Evolutionary conservation across 1,140 invertebrate species (phyloP), one percentile per base, ranked within the genome.

Genomic region (Lepidurus apus): DNA sequence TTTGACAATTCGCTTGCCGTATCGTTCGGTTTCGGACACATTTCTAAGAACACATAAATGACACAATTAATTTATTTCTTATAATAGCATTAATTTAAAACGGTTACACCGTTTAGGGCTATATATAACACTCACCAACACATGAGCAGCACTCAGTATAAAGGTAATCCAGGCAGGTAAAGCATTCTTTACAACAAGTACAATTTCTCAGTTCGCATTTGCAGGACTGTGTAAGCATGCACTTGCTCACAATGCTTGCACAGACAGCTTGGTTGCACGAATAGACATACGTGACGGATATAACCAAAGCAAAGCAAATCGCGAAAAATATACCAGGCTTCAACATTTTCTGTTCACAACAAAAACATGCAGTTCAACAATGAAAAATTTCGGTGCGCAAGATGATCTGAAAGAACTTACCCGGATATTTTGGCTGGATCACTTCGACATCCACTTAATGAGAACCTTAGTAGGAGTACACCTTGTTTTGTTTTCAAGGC

Each of bases 81-180:
- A 21, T 13, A 26, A 13, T 17, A 42, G n/a, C 1, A 73, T 75
- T 43, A 78, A 34, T 0, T 78, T 74, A 24, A 34, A 44, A 21
- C 43, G 53, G 26, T 79, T 21, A n/a, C 42, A 78, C 21, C 17
- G 42, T 77, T 45, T 34, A 45, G 10, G 6, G 42, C n/a, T 17
- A 74, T 34, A 34, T n/a, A 26, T 34, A 34, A 34, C 34, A 78
- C 79, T 90, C 86, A 95, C 94, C 94, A 82, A 98, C 93, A 88
- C 96, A 98, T 73, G 94, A 95, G 84, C 96, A 98, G 85, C 96
- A 98, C 85, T 98, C 95, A 80, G 90, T 91, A 84, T 95, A 98
- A 8, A 97, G 86, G 82, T 93, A 91, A 81, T 92, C 92, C 34
- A 98, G 88, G 83, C 96, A 98, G 81, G 90, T 92, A 81, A 92